phyloP scores from a whole-genome alignment of 2,113 vertebrate genomes.

The Tauraco erythrolophus region DNA sequence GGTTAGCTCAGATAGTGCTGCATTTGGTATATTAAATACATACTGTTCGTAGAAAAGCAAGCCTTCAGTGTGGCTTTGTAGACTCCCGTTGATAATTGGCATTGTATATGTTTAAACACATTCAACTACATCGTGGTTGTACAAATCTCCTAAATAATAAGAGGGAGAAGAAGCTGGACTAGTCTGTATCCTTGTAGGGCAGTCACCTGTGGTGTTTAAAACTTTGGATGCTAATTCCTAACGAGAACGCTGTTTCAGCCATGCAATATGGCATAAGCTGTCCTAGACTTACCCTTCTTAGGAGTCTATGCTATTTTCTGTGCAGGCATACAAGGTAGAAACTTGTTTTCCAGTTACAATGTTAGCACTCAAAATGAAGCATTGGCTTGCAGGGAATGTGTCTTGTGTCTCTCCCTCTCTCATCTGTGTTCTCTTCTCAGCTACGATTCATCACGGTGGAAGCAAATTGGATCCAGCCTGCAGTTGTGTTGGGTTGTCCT shows the following conservation, averaged over 20 bases:
- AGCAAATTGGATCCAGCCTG: not conserved
- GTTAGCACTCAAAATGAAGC: not conserved
- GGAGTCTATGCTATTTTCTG: not conserved
- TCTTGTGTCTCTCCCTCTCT: not conserved
- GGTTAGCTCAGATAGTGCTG: not conserved
- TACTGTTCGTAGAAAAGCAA: not conserved
- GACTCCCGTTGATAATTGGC: not conserved
- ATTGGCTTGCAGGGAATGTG: not conserved
- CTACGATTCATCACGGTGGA: not conserved
- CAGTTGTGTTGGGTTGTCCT: not conserved
- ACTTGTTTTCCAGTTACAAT: not conserved
- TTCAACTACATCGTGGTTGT: not conserved
- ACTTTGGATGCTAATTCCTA: not conserved
- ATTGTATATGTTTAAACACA: not conserved
- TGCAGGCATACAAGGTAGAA: not conserved
- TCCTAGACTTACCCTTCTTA: not conserved
- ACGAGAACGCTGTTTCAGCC: fast-evolving
- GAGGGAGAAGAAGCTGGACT: not conserved
- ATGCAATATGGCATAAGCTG: not conserved
- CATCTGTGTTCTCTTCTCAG: not conserved
- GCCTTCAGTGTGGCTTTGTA: not conserved
- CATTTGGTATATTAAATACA: not conserved
- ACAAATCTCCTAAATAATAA: not conserved
- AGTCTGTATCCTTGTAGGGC: not conserved
- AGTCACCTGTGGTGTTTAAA: not conserved